Evolutionary conservation across 1,140 invertebrate genomes (phyloP).

Genomic region (Dufourea novaeangliae): DNA sequence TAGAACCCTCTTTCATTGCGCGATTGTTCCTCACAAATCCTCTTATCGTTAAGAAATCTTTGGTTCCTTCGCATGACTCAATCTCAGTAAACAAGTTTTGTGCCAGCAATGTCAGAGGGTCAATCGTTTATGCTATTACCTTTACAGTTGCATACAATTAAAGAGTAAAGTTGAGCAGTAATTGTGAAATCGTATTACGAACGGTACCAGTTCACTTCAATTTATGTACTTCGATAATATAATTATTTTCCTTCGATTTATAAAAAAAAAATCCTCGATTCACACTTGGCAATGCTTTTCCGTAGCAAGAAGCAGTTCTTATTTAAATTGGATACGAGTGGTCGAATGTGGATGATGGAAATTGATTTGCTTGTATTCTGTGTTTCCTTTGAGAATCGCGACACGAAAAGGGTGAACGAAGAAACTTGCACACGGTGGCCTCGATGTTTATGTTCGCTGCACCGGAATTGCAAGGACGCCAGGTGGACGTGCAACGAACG

Average conservation of each 20-base stretch:
- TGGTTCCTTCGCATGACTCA: too few species aligned
- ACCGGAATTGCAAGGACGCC: not conserved
- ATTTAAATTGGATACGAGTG: not conserved
- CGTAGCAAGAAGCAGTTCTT: not conserved
- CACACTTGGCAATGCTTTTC: too few species aligned
- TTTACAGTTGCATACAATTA: slow-evolving; percentile 20
- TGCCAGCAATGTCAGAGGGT: not conserved
- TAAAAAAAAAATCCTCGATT: not conserved
- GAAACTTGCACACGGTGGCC: too few species aligned
- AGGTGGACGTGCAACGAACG: not conserved
- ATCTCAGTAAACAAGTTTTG: too few species aligned
- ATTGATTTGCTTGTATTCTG: not conserved
- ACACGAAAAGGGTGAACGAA: not conserved
- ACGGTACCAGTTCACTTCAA: not conserved
- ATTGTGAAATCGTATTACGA: not conserved
- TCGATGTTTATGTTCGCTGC: not conserved
- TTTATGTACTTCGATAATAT: too few species aligned
- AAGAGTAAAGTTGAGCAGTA: slow-evolving; percentile 32
- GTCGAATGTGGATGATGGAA: not conserved
- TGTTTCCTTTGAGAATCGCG: too few species aligned
- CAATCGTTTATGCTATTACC: too few species aligned
- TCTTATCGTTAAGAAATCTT: not conserved
- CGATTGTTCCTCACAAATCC: not conserved
- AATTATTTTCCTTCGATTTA: not conserved
- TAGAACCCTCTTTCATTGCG: not conserved